A percentile compares a stretch with the other conserved stretches of the same genome.
These are phyloP conservation scores for Urocitellus parryii DNA, from an alignment of 2,113 vertebrate genomes.

Conservation along the genomic window DNA sequence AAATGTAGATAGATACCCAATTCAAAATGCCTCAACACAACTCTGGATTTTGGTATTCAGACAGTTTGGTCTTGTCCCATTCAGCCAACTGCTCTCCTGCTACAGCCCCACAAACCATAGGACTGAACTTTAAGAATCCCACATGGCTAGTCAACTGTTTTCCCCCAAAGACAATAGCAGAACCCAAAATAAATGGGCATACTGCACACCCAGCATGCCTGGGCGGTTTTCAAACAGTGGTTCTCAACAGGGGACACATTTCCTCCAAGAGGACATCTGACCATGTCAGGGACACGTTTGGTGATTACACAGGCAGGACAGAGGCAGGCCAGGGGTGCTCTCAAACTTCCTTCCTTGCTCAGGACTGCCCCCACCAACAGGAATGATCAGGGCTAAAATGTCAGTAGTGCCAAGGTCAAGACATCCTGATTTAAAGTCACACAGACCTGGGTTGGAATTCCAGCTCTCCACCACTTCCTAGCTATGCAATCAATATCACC, in stretches of 20 bases:
- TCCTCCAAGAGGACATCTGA: not conserved
- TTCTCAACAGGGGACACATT: not conserved
- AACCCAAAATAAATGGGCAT: not conserved
- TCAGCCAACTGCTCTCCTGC: not conserved
- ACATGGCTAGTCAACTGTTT: not conserved
- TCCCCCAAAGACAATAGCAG: slow-evolving; percentile 4
- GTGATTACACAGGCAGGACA: not conserved
- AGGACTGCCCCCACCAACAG: not conserved
- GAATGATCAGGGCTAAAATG: not conserved
- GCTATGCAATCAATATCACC: not conserved
- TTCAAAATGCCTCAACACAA: not conserved
- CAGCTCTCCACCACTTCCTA: not conserved
- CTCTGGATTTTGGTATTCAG: not conserved
- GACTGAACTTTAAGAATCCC: not conserved
- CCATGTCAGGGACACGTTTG: not conserved
- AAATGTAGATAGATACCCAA: not conserved
- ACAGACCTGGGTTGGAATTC: slow-evolving; percentile 40
- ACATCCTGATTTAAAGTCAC: not conserved
- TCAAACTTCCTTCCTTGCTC: not conserved
- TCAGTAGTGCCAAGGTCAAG: not conserved
- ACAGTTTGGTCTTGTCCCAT: not conserved
- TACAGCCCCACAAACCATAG: not conserved
- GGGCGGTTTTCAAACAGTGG: not conserved
- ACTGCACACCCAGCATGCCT: not conserved
- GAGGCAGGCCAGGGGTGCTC: not conserved